phyloP scores from a whole-genome alignment of 2,888 invertebrate species.

The Ormia ochracea region DNA sequence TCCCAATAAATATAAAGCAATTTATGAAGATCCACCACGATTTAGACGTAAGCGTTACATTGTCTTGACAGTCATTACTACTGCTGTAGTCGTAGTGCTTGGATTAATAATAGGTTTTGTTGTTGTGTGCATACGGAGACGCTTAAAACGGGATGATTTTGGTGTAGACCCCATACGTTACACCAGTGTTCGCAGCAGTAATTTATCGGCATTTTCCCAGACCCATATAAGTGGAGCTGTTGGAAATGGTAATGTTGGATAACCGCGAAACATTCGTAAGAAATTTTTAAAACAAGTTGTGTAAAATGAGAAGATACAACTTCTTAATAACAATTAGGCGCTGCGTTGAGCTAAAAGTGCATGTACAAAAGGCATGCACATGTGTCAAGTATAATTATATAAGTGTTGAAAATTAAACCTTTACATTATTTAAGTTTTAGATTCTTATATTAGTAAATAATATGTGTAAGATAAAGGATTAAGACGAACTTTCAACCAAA shows the following conservation, averaged over 20 bases:
- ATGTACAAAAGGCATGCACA: background rate
- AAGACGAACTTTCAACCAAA: conserved; percentile 70
- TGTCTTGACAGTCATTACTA: conserved; percentile 73
- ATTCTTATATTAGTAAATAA: background rate
- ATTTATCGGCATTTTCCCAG: conserved; percentile 71
- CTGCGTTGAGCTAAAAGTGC: background rate
- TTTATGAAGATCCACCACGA: conserved; percentile 74
- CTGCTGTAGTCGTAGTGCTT: conserved; percentile 71
- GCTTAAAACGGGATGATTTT: conserved; percentile 72
- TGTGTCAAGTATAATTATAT: background rate
- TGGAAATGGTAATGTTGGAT: conserved; percentile 61
- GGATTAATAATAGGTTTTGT: conserved; percentile 74
- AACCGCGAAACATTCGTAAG: background rate
- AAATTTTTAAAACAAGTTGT: background rate
- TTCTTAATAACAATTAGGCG: background rate
- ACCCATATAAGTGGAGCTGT: conserved; percentile 65
- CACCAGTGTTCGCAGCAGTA: conserved; percentile 74
- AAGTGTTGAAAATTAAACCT: background rate
- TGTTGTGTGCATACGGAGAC: conserved; percentile 72
- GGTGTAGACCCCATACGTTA: conserved; percentile 75
- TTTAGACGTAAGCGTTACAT: conserved; percentile 74
- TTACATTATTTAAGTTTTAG: conserved; percentile 19
- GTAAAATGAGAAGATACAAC: background rate
- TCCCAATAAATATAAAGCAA: conserved; percentile 70
- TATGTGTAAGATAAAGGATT: conserved; percentile 40